phyloP scores from a whole-genome alignment of 2,797 vertebrate species.

The Luscinia luscinia region DNA sequence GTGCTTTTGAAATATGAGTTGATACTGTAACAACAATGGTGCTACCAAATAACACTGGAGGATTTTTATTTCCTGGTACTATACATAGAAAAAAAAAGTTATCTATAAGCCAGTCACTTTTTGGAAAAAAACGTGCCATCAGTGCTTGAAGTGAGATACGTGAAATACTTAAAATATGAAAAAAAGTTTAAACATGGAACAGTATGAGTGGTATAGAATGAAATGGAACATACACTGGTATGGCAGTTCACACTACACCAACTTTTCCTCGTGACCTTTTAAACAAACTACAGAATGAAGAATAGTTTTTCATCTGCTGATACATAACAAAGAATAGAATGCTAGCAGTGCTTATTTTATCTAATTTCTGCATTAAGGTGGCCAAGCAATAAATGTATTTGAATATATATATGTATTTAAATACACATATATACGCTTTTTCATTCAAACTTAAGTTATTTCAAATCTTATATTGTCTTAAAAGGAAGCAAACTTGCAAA shows the following conservation, averaged over 20 bases:
- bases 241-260: not conserved
- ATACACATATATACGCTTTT: too few species aligned
- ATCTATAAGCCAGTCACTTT: not conserved
- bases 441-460: not conserved
- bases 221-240: not conserved
- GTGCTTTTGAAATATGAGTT: not conserved
- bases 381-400: not conserved
- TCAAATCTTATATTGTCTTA: not conserved
- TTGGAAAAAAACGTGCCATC: not conserved
- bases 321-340: not conserved
- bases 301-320: not conserved
- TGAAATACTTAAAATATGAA: not conserved
- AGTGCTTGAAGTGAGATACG: accelerated
- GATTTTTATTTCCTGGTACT: not conserved
- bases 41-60: not conserved
- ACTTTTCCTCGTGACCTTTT: not conserved
- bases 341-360: not conserved
- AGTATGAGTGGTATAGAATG: not conserved
- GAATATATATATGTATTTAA: not conserved
- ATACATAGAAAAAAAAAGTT: not conserved
- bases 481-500: not conserved
- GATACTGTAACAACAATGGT: not conserved
- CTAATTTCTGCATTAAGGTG: not conserved
- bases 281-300: not conserved
- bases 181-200: not conserved